Percentiles rank a stretch among this genome's conserved stretches.
Conservation (phyloP, 2,888 invertebrate species). For the Chaetogeoica ovagalla region DNA sequence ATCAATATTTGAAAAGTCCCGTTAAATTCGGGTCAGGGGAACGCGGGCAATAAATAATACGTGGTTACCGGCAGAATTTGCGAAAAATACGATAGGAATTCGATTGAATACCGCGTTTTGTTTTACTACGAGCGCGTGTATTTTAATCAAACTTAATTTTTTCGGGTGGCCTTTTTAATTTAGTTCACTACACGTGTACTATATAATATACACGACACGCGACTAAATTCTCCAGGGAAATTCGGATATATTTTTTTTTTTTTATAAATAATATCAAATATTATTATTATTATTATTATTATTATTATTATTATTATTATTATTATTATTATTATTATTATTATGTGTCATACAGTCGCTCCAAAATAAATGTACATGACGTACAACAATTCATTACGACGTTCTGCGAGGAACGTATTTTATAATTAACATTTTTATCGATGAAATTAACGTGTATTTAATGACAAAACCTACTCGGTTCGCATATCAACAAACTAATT, state of each 20-base stretch:
- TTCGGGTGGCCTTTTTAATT: slow-evolving; percentile 20
- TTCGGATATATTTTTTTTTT: neutral
- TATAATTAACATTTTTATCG: neutral
- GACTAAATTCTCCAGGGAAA: slow-evolving; percentile 33
- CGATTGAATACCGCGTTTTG: neutral
- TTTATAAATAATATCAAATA: too few species aligned
- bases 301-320: too few species aligned
- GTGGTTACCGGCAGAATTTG: neutral
- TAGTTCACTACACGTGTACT: neutral
- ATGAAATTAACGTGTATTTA: neutral
- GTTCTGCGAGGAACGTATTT: neutral
- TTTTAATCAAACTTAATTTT: neutral
- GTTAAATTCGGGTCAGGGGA: slow-evolving; percentile 13
- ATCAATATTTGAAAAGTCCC: slow-evolving; percentile 45
- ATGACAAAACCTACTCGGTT: neutral
- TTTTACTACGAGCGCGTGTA: neutral
- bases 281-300: too few species aligned
- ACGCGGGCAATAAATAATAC: too few species aligned
- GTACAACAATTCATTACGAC: neutral
- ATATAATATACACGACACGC: slow-evolving; percentile 12
- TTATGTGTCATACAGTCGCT: neutral
- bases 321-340: slow-evolving; percentile 5
- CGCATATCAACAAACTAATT: neutral
- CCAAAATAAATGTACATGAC: neutral
- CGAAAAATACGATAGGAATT: slow-evolving; percentile 13